These are phyloP conservation scores for Acronicta psi DNA, from an alignment of 2,888 invertebrate genomes.

Conservation along the genomic window DNA sequence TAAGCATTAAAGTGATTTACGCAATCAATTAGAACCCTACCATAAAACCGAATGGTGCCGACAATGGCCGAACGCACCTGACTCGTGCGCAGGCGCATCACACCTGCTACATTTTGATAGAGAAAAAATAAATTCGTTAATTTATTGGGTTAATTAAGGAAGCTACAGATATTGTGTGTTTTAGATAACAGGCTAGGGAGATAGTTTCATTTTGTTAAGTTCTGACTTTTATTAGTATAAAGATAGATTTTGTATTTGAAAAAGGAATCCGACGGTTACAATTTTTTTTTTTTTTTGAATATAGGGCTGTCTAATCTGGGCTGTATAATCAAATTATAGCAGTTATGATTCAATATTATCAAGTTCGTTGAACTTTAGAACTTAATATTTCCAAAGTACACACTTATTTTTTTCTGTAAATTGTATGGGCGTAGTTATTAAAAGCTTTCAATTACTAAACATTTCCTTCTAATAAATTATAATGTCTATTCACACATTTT, in stretches of 20 bases:
- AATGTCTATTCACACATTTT: conserved; percentile 19
- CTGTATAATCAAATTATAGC: too few relatives aligned
- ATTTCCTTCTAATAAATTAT: conserved; percentile 10
- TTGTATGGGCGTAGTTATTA: conserved; percentile 5
- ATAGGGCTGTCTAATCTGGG: background rate
- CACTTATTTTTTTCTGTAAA: conserved; percentile 1
- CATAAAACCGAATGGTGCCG: conserved; percentile 47
- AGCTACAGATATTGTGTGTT: conserved; percentile 22
- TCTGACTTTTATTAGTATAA: background rate
- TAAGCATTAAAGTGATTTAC: conserved; percentile 49
- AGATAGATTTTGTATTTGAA: background rate
- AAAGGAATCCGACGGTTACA: background rate
- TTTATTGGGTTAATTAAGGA: conserved; percentile 50
- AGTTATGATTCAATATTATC: too few relatives aligned
- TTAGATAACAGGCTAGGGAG: conserved; percentile 12
- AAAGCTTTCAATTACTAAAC: conserved; percentile 7
- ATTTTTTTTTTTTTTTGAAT: background rate
- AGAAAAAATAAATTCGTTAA: conserved; percentile 35
- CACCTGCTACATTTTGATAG: conserved; percentile 47
- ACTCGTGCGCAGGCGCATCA: conserved; percentile 25
- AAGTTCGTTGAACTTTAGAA: background rate
- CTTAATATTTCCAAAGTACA: background rate
- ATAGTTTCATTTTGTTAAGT: conserved; percentile 19
- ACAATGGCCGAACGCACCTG: conserved; percentile 45
- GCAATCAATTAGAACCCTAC: conserved; percentile 45